Conservation (phyloP, 2,888 invertebrate genomes). For the Elegia similella region DNA sequence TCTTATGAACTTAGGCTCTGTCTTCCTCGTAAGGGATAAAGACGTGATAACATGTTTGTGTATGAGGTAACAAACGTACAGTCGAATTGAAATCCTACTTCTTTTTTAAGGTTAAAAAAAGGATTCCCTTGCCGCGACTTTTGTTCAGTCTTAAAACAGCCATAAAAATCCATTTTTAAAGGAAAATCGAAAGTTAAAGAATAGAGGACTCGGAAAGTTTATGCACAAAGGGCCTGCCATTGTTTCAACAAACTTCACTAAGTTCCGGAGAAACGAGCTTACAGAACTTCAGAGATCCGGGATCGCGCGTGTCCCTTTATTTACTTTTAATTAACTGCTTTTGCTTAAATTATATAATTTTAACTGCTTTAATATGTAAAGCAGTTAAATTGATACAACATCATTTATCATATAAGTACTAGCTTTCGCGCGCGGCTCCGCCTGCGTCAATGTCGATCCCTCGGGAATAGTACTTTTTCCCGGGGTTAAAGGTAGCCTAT, state of each 20-base stretch:
- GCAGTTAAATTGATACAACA: too few species aligned
- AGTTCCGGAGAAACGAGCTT: slow-evolving; percentile 12
- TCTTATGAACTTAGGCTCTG: too few species aligned
- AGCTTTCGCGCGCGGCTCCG: too few species aligned
- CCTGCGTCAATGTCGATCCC: too few species aligned
- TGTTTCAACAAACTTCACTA: slow-evolving; percentile 12
- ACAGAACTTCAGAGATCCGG: slow-evolving; percentile 19
- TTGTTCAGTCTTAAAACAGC: background rate
- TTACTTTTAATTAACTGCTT: slow-evolving; percentile 34
- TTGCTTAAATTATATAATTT: slow-evolving; percentile 7
- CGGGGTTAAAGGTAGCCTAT: too few species aligned
- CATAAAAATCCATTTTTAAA: background rate
- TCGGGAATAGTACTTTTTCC: too few species aligned
- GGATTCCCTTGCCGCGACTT: background rate
- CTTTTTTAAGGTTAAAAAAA: background rate
- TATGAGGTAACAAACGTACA: too few species aligned
- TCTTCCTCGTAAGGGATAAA: too few species aligned
- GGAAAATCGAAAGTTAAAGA: background rate
- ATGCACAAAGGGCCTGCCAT: slow-evolving; percentile 9
- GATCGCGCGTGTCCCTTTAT: slow-evolving; percentile 30
- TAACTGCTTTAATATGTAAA: background rate
- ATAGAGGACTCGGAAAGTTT: background rate
- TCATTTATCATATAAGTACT: too few species aligned
- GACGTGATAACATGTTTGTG: too few species aligned
- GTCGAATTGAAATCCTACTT: too few species aligned